Percentiles rank a stretch among this genome's conserved stretches.
Conservation (phyloP, 2,113 vertebrate genomes). For the Loxodonta africana region DNA sequence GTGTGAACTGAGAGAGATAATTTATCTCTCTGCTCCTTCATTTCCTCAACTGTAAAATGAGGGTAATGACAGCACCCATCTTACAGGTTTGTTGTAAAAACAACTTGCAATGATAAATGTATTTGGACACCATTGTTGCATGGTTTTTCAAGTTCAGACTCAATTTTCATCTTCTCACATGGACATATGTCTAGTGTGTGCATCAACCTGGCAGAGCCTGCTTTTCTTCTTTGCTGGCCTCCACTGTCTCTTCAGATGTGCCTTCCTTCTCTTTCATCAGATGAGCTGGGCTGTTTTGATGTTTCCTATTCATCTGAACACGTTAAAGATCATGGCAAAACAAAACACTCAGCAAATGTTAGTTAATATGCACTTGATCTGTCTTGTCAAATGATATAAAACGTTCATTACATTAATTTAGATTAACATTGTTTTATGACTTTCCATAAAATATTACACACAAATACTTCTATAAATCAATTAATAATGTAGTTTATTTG, state of each 20-base stretch:
- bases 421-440: background rate
- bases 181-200: background rate
- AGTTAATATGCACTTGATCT: background rate
- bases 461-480: background rate
- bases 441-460: background rate
- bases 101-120: background rate
- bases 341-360: background rate
- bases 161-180: background rate
- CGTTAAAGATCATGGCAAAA: background rate
- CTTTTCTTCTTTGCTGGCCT: background rate
- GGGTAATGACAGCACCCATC: background rate
- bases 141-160: background rate
- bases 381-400: background rate
- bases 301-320: background rate
- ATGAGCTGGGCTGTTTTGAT: background rate
- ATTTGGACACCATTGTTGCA: background rate
- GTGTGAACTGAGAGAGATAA: background rate
- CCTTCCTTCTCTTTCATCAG: background rate
- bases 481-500: background rate
- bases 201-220: fast-evolving
- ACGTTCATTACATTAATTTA: background rate
- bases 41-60: background rate
- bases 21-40: background rate
- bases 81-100: background rate
- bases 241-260: background rate